Base-by-base conservation (phyloP, 2,888 invertebrate genomes). In the Apamea crenata region DNA sequence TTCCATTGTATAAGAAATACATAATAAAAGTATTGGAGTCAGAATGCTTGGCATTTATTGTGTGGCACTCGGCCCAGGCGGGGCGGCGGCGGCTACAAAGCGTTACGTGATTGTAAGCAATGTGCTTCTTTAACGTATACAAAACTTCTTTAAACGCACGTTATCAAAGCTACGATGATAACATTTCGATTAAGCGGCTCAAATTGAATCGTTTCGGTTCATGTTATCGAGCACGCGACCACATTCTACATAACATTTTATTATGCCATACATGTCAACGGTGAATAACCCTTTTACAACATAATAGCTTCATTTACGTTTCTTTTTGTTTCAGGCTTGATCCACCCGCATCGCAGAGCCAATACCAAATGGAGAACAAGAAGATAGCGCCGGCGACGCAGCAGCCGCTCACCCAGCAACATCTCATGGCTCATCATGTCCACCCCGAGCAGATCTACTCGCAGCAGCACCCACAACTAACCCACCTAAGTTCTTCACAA, bases 351-450 rank as follows among this genome's bases (percentile, higher is more conserved):
- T 97, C 97, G 87, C 97, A 97, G 93, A 96, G 95, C 82, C 94
- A 96, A 94, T 95, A 97, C 95, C 93, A 97, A 93, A 98, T 98
- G 98, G 98, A 98, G 95, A 97, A 97, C 93, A 98, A 98, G 94
- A 97, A 97, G 91, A 89, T 94, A 81, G 92, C 94, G 56, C 97
- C 97, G 68, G 96, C 97, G 32, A 96, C 97, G 70, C 97, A 97
- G 85, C 97, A 97, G 93, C 97, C 97, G 67, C 95, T 97, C 40
- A 95, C 95, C 2, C 96, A 96, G 78, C 96, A 96, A 85, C 96
- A 96, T 79, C 89, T 96, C 1, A 95, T 97, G 95, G 95, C 96
- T 16, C 97, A 97, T 80, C 97, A 97, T 90, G 96, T 96, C 7
- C 97, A 97, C 79, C 95, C 96, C 47, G 97, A 96, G 56, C 97